Evolutionary conservation across 2,797 vertebrate genomes (phyloP), one percentile per base, ranked within the genome.

Genomic region (Sebastes dallii): DNA sequence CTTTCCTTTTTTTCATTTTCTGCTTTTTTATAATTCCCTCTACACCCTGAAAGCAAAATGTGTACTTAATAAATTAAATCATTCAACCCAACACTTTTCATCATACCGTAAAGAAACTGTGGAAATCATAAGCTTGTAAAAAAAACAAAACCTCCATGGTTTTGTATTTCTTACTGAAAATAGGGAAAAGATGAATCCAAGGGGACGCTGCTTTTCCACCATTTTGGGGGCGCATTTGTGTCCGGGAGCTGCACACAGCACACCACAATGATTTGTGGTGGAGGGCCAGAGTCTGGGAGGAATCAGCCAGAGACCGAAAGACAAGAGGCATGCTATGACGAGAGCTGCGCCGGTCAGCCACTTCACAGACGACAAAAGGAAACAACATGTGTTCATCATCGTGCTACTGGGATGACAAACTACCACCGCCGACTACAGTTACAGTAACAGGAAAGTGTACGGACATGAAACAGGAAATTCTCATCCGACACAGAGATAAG

Each of bases 61-160:
- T 87, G 72, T 78, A 77, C 72, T 77, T 85, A 80, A 80, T 58
- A 85, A 87, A 91, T 89, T 86, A 83, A 90, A 79, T 77, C 78
- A 75, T 18, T 85, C 68, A 84, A 84, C 66, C 70, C 39, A 75
- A 65, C 70, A 72, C 50, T 61, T 70, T 80, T 67, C 75, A 62
- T 75, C 25, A 30, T 27, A 12, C 25, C 25, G 25, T 54, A 52
- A 50, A 78, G n/a, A 74, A 84, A 68, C 34, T 55, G 61, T 59
- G 42, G 56, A 83, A 87, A 87, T 84, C 46, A 64, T 18, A 72
- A 81, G 16, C 55, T 76, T 52, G 34, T 79, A 60, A 25, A 36
- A 65, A 25, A 54, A 74, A 25, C 54, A 70, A 65, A 52, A 7
- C 0, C 42, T 8, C 30, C 12, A 32, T 20, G 24, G 60, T 75